Base-by-base conservation (phyloP, 2,113 vertebrate species). In the Rhinolophus ferrumequinum region DNA sequence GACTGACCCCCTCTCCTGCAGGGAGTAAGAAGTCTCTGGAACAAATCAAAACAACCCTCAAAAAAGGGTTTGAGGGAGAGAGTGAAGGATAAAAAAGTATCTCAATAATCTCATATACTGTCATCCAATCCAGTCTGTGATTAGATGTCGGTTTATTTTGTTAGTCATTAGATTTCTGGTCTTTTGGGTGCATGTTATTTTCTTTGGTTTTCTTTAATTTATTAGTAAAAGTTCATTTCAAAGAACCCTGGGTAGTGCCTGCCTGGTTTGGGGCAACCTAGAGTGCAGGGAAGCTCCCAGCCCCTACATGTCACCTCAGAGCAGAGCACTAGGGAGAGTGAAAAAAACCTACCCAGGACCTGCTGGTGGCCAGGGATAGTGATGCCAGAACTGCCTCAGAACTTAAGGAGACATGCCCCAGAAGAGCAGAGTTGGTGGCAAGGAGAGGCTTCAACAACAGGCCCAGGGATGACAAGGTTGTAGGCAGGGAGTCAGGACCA, bases 171-270 rank as follows among this genome's bases (percentile, higher is more conserved):
- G 35, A 77, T 89, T 82, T 95, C n/a, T 90, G 60, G n/a, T 73
- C 26, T 97, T 58, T 85, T 44, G 28, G n/a, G 8, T 72, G 0
- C 38, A 89, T 94, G 33, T 28, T 47, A 73, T 79, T 87, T 24
- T 28, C 4, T 69, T 16, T 84, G 35, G 24, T 35, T 73, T 92
- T 94, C 14, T 35, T 62, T 50, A 83, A 69, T 44, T 88, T 93
- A 96, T 28, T 85, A 38, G 47, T 90, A 58, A 80, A 89, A 72
- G 18, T 85, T 66, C 56, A 90, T 70, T 93, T 86, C 38, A 88
- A 85, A 15, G 26, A 41, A 60, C 8, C 26, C 41, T 52, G 7
- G 3, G 9, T 90, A 70, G 50, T 77, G 58, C 24, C 26, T 69
- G 26, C 33, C 38, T 76, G 60, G 80, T 41, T 69, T 24, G 58